Evolutionary conservation across 2,113 vertebrate genomes (phyloP).

Genomic region (Saguinus midas): DNA sequence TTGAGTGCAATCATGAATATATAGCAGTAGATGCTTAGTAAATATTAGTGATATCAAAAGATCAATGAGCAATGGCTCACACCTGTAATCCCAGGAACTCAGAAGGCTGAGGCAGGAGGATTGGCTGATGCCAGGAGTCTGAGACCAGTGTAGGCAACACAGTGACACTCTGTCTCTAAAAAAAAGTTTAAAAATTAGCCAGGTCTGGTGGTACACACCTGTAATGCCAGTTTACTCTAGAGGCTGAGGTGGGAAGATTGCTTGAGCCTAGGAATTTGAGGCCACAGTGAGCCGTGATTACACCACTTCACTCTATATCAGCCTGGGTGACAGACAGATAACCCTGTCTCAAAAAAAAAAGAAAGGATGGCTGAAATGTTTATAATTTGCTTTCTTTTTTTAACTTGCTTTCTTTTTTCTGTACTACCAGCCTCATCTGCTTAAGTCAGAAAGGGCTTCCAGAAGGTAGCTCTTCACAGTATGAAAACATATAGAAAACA

Average conservation of each 20-base stretch:
- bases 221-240: not conserved
- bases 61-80: not conserved
- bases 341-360: not conserved
- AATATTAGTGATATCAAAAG: not conserved
- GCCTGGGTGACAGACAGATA: not conserved
- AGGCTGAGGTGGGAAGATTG: not conserved
- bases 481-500: constrained; percentile 30
- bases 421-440: not conserved
- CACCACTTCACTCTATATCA: not conserved
- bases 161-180: not conserved
- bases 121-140: not conserved
- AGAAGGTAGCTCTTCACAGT: not conserved
- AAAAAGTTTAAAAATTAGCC: not conserved
- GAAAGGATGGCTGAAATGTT: not conserved
- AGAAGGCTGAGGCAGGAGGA: not conserved
- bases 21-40: not conserved
- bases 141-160: not conserved
- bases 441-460: not conserved
- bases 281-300: not conserved
- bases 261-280: too few species aligned
- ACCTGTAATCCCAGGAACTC: not conserved
- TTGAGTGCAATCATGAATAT: not conserved
- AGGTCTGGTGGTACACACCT: not conserved
- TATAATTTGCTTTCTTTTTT: not conserved
- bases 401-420: not conserved